A percentile compares a stretch with the other conserved stretches of the same genome.
Conservation (phyloP, 2,888 invertebrate genomes). For the Thecocarcelia acutangulata region DNA sequence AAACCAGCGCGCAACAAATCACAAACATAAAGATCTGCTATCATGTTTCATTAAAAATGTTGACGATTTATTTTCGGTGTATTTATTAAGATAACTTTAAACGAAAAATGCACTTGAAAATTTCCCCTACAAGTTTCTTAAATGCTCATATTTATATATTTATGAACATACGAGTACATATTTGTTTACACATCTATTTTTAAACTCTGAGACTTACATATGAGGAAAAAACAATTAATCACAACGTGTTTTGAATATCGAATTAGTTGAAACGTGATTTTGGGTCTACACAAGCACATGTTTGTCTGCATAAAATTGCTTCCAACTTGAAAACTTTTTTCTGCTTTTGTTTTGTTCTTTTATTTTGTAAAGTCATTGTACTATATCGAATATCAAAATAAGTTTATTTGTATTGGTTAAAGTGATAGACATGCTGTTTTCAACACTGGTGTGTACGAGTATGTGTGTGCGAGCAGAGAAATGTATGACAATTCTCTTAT, state of each 20-base stretch:
- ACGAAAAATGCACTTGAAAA: too few relatives aligned
- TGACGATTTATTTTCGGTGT: too few relatives aligned
- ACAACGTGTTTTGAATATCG: constrained; percentile 77
- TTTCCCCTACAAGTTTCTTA: too few relatives aligned
- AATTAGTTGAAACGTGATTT: constrained; percentile 75
- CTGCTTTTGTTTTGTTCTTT: neutral
- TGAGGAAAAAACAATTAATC: constrained; percentile 74
- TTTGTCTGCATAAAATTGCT: neutral
- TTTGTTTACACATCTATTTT: neutral
- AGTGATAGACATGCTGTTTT: constrained; percentile 16
- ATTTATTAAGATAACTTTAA: too few relatives aligned
- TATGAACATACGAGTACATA: too few relatives aligned
- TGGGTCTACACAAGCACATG: neutral
- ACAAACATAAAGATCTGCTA: too few relatives aligned
- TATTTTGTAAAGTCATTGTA: constrained; percentile 40
- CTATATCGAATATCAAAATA: constrained; percentile 26
- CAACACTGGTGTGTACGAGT: neutral
- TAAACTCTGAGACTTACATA: neutral
- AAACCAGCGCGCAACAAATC: too few relatives aligned
- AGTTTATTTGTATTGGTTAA: constrained; percentile 17
- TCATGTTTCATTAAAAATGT: too few relatives aligned
- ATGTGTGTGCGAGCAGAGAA: too few relatives aligned
- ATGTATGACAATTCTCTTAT: neutral
- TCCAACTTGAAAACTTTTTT: neutral
- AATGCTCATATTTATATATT: too few relatives aligned